Percentiles rank a stretch among this genome's conserved stretches.
phyloP scores from a whole-genome alignment of 2,797 vertebrate species.

The Leucoraja ocellata region DNA sequence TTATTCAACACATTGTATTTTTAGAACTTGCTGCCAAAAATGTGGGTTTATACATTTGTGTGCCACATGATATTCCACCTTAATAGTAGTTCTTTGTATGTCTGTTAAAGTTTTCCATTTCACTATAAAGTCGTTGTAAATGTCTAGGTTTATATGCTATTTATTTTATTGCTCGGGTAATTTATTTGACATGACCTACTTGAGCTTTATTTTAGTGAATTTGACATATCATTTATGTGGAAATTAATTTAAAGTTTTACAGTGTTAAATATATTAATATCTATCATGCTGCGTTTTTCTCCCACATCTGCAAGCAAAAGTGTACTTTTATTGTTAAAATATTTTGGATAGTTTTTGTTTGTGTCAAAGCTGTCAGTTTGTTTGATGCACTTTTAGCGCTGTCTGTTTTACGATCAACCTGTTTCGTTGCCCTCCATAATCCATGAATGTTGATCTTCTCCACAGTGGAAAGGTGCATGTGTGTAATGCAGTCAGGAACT shows the following conservation, averaged over 20 bases:
- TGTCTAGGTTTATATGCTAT: background rate
- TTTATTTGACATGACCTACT: background rate
- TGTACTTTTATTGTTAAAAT: background rate
- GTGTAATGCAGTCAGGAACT: slow-evolving; percentile 96
- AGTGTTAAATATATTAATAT: no score
- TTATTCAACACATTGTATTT: background rate
- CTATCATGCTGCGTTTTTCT: no score
- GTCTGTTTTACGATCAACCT: background rate
- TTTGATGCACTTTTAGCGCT: no score
- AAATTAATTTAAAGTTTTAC: background rate
- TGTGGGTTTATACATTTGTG: background rate
- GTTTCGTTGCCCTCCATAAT: background rate
- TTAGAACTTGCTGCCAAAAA: background rate
- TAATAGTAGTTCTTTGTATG: background rate
- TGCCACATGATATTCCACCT: background rate
- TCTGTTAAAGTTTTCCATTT: background rate
- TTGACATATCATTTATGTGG: background rate
- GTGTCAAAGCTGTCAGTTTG: background rate
- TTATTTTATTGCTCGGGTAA: no score
- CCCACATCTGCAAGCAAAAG: background rate
- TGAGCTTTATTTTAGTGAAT: background rate
- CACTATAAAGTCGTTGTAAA: background rate
- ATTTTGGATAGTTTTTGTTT: background rate
- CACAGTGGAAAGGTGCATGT: slow-evolving; percentile 98
- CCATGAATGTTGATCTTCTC: background rate